Evolutionary conservation across 2,113 vertebrate species (phyloP).

Genomic region (Motacilla alba): DNA sequence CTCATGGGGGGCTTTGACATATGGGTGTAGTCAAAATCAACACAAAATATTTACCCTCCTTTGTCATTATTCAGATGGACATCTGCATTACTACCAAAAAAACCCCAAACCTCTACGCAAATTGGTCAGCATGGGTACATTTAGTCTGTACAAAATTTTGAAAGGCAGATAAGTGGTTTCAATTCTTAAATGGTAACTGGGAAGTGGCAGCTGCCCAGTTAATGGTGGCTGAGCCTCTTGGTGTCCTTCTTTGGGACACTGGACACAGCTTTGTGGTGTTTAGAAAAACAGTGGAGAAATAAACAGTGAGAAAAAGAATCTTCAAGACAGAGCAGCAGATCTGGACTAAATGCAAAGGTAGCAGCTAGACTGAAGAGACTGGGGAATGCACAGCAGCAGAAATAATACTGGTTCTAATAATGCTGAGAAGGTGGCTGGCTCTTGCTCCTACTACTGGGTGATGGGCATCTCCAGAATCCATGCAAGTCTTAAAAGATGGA

Average conservation of each 20-base stretch:
- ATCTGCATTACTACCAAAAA: not conserved
- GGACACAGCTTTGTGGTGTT: not conserved
- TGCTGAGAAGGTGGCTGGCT: not conserved
- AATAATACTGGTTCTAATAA: not conserved
- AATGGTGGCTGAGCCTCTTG: not conserved
- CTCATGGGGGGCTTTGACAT: not conserved
- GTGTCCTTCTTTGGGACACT: not conserved
- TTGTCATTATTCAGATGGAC: not conserved
- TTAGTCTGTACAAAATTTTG: not conserved
- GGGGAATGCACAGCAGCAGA: not conserved
- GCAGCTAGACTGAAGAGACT: not conserved
- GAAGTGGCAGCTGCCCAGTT: not conserved
- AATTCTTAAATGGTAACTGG: not conserved
- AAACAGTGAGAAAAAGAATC: not conserved
- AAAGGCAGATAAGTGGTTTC: not conserved
- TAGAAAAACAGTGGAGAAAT: not conserved
- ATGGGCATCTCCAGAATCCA: not conserved
- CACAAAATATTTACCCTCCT: not conserved
- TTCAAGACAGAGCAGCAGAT: not conserved
- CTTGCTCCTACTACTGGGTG: not conserved
- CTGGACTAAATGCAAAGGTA: not conserved
- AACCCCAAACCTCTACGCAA: not conserved
- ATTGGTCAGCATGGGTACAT: not conserved
- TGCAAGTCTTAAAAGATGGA: not conserved
- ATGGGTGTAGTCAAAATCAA: not conserved